Percentiles rank a stretch among this genome's conserved stretches.
Conservation (phyloP, 2,888 invertebrate genomes). For the Pammene aurita region DNA sequence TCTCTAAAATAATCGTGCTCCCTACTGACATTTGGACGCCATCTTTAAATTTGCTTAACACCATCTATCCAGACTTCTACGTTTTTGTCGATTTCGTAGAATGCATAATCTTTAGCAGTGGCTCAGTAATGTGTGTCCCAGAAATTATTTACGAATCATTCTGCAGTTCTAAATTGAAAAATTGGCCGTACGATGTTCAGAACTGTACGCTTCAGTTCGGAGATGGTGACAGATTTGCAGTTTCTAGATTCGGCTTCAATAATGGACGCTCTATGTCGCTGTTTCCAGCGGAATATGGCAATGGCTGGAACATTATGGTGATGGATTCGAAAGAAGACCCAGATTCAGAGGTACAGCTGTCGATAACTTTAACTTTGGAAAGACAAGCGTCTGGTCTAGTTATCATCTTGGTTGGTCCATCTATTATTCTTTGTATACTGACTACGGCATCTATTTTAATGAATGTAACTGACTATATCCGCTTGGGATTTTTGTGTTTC, state of each 20-base stretch:
- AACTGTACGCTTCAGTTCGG: constrained; percentile 22
- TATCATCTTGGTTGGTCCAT: constrained; percentile 7
- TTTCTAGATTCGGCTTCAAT: not conserved
- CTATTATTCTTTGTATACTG: constrained; percentile 2
- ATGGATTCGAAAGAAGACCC: not conserved
- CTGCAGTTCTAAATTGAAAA: constrained; percentile 10
- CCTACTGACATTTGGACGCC: constrained; percentile 13
- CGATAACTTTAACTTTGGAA: constrained; percentile 8
- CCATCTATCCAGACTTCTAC: not conserved
- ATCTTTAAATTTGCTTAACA: constrained; percentile 12
- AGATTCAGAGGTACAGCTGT: not conserved
- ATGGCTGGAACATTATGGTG: constrained; percentile 20
- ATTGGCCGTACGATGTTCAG: constrained; percentile 21
- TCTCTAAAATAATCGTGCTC: constrained; percentile 1
- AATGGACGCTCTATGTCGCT: not conserved
- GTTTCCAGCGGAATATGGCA: not conserved
- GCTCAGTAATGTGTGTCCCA: constrained; percentile 5
- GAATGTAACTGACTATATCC: constrained; percentile 43
- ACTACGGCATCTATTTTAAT: not conserved
- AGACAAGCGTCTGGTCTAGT: constrained; percentile 24
- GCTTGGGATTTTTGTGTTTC: constrained; percentile 28
- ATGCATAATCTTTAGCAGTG: not conserved
- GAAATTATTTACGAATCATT: constrained; percentile 20
- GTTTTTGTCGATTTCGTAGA: not conserved
- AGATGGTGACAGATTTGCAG: not conserved